phyloP scores from a whole-genome alignment of 2,797 vertebrate species.

The Psittacula echo region DNA sequence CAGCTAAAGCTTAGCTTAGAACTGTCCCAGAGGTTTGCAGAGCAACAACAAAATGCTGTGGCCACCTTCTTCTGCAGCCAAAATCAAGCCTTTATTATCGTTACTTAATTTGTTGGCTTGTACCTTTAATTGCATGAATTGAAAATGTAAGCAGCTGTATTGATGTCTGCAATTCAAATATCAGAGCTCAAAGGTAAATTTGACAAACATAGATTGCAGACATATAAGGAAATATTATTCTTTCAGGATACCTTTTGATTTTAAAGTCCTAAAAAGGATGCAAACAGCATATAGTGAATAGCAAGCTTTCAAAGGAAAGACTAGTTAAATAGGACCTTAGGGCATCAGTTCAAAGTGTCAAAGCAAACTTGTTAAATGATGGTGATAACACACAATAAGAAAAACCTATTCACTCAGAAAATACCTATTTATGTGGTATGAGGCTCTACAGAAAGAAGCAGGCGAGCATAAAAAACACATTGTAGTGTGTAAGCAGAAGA shows the following conservation, averaged over 20 bases:
- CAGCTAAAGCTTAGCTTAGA: background rate
- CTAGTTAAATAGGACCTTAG: background rate
- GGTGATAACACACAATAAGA: background rate
- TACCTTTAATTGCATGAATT: background rate
- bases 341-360: background rate
- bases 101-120: background rate
- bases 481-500: background rate
- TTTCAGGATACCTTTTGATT: background rate
- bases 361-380: background rate
- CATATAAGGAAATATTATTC: background rate
- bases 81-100: background rate
- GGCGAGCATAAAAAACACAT: background rate
- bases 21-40: background rate
- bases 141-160: background rate
- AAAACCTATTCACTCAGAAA: background rate
- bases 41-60: background rate
- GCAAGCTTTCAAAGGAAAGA: background rate
- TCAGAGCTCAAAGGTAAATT: background rate
- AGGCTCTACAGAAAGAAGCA: background rate
- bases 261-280: background rate
- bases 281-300: background rate
- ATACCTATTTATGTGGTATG: background rate
- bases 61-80: background rate
- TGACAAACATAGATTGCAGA: background rate
- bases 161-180: background rate